phyloP scores from a whole-genome alignment of 2,113 vertebrate species.

The Capreolus pygargus region DNA sequence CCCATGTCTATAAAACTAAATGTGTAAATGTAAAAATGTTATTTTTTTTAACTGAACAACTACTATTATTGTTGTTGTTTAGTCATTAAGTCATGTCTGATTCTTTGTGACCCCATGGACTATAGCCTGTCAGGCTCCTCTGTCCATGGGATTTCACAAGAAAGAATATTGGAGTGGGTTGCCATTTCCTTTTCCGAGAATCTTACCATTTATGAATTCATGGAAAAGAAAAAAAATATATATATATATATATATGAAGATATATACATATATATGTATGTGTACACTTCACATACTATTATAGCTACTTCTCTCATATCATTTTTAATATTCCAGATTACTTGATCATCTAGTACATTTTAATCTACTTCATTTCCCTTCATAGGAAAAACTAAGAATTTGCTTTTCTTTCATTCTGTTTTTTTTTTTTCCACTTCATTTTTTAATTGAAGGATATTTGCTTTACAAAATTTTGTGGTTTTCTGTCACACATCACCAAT shows the following conservation, averaged over 20 bases:
- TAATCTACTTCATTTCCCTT: not conserved
- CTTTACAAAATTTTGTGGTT: not conserved
- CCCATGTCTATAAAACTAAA: not conserved
- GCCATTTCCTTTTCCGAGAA: not conserved
- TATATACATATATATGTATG: not conserved
- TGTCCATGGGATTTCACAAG: not conserved
- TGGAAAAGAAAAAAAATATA: not conserved
- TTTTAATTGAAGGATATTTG: not conserved
- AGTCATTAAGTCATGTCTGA: not conserved
- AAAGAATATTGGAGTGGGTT: not conserved
- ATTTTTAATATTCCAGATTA: not conserved
- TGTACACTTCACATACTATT: not conserved
- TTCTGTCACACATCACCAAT: not conserved
- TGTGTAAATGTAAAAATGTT: not conserved
- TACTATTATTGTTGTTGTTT: not conserved
- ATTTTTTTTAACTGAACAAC: not conserved
- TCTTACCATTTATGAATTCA: not conserved
- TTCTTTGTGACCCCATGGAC: not conserved
- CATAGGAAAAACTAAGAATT: not conserved
- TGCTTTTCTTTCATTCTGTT: not conserved
- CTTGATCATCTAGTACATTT: not conserved
- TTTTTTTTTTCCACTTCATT: not conserved
- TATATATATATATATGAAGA: not conserved
- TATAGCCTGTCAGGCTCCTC: not conserved
- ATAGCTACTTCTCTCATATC: not conserved